A percentile compares a stretch with the other conserved stretches of the same genome.
Conservation (phyloP, 1,140 invertebrate genomes). For the Campoletis sonorensis region DNA sequence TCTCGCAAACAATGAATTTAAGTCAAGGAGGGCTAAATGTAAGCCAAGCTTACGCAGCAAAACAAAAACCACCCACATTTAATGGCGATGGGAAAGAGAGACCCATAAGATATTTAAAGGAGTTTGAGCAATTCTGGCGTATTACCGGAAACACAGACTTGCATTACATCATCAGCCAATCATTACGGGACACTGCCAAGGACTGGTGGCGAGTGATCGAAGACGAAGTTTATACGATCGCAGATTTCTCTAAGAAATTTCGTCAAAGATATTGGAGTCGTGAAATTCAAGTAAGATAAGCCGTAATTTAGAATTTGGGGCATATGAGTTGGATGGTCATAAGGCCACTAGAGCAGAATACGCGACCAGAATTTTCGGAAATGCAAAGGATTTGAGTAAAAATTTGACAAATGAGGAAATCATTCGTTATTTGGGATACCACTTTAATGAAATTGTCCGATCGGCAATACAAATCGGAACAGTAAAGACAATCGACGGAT, state of each 20-base stretch:
- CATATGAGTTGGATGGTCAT: background rate
- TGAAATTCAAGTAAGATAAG: background rate
- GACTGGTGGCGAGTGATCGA: constrained; percentile 9
- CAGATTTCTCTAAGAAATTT: background rate
- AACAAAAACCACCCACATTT: background rate
- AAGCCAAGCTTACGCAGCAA: background rate
- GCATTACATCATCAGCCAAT: background rate
- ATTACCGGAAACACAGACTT: background rate
- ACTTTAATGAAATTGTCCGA: background rate
- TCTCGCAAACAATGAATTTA: background rate
- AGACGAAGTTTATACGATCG: background rate
- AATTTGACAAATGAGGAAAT: background rate
- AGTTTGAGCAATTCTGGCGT: background rate
- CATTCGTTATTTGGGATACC: background rate
- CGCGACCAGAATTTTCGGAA: background rate
- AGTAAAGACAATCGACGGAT: background rate
- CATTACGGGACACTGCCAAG: background rate
- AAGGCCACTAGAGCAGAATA: constrained; percentile 2
- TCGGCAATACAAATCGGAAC: background rate
- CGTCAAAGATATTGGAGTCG: background rate
- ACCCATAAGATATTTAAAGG: background rate
- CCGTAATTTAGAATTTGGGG: background rate
- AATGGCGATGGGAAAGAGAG: constrained; percentile 27
- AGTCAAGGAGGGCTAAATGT: background rate
- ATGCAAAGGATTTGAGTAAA: background rate